phyloP scores from a whole-genome alignment of 1,140 invertebrate species.

The Trachymyrmex cornetzi region DNA sequence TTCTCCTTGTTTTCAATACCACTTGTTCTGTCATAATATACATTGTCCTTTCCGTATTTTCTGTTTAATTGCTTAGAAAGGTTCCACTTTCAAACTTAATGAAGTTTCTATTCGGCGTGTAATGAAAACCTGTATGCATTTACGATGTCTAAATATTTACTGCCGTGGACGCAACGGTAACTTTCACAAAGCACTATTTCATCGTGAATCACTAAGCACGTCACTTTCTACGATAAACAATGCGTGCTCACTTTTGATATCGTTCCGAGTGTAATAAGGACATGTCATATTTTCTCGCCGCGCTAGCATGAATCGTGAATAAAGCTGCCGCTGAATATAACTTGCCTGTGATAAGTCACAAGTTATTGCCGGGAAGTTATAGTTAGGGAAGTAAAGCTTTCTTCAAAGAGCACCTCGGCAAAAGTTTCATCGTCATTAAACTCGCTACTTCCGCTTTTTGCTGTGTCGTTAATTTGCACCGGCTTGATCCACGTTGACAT shows the following conservation, averaged over 20 bases:
- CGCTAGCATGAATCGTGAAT: not conserved
- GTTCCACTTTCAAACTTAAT: constrained; percentile 12
- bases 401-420: not conserved
- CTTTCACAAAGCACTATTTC: not conserved
- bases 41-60: not conserved
- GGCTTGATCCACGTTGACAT: not conserved
- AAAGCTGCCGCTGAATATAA: not conserved
- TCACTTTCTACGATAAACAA: not conserved
- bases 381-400: not conserved
- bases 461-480: constrained; percentile 29
- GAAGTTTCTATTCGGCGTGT: not conserved
- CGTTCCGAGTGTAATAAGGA: not conserved
- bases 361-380: constrained; percentile 35
- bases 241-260: constrained; percentile 13
- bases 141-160: not conserved
- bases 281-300: constrained; percentile 13
- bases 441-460: not conserved
- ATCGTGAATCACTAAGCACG: not conserved
- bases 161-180: not conserved
- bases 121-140: constrained; percentile 9
- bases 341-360: constrained; percentile 14
- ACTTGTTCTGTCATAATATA: not conserved
- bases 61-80: not conserved
- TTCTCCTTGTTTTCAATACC: not conserved
- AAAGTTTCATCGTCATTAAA: constrained; percentile 16